Evolutionary conservation across 2,797 vertebrate genomes (phyloP), one percentile per base, ranked within the genome.

Genomic region (Anniella stebbinsi): DNA sequence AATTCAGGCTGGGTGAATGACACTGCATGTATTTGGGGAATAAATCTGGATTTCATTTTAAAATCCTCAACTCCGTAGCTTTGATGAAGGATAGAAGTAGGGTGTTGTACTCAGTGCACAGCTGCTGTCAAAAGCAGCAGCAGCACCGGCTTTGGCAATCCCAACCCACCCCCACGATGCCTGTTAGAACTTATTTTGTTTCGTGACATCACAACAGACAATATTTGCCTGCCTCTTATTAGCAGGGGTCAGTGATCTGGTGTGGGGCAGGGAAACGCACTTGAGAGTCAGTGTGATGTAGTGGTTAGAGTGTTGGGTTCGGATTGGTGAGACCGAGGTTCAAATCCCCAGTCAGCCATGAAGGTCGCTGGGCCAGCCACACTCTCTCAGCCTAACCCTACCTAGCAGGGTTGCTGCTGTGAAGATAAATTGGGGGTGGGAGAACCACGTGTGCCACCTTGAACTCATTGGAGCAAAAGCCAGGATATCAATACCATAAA

Each of bases 1-100:
- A 78, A 83, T 60, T 84, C 87, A 89, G 88, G 69, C 38, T 66
- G 60, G 23, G 11, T n/a, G 41, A 85, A 82, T 87, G 45, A 81
- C 86, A 33, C 60, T 67, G 1, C 36, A 30, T 77, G 88, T 54
- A 5, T 72, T 91, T 88, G 33, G 80, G 57, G 63, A 1, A 2
- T 28, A 82, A 88, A 10, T 18, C 4, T 73, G n/a, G 38, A 83
- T 81, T 76, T 72, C 4, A 54, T 57, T 81, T n/a, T 90, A 21
- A 70, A 87, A 54, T 66, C 15, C 21, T 30, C 73, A 30, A 38
- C 45, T 77, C 73, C 45, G 23, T 17, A 21, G 18, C 30, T 67
- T 38, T 67, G 72, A 36, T 17, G 11, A 38, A 89, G 66, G 9
- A 8, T 28, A 25, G 23, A 69, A 84, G 36, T 54, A 38, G 17